Conservation (phyloP, 2,888 invertebrate genomes). For the Acanthoscelides obtectus region DNA sequence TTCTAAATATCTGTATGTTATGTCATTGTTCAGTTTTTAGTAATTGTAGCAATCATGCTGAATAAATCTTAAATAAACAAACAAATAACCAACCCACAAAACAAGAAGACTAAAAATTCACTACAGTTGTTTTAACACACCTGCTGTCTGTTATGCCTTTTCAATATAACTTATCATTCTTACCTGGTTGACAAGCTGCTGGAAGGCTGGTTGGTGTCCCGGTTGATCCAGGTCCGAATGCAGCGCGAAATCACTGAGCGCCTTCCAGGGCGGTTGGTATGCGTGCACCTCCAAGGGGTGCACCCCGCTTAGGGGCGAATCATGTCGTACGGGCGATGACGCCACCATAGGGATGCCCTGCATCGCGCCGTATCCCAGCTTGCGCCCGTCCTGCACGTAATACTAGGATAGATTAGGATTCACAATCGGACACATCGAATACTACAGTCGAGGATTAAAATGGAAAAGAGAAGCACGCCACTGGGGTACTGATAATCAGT, state of each 20-base stretch:
- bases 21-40: no score
- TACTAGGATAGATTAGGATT: conserved; percentile 48
- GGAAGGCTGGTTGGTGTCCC: conserved; percentile 84
- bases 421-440: conserved; percentile 1
- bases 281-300: conserved; percentile 86
- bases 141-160: no score
- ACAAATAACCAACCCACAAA: no score
- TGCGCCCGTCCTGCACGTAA: conserved; percentile 82
- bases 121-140: no score
- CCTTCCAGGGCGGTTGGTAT: conserved; percentile 97
- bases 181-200: conserved; percentile 94
- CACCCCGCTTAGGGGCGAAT: conserved; percentile 73
- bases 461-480: no score
- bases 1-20: no score
- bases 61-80: no score
- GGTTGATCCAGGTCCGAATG: conserved; percentile 88
- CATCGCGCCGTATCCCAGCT: conserved; percentile 90
- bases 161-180: no score
- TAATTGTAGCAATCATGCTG: no score
- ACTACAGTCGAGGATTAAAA: no score
- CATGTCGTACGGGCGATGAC: conserved; percentile 87
- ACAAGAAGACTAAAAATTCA: no score
- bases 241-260: conserved; percentile 90
- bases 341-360: conserved; percentile 98
- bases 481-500: no score